A percentile compares a stretch with the other conserved stretches of the same genome.
Conservation (phyloP, 2,888 invertebrate species). For the Polylopha cassiicola region DNA sequence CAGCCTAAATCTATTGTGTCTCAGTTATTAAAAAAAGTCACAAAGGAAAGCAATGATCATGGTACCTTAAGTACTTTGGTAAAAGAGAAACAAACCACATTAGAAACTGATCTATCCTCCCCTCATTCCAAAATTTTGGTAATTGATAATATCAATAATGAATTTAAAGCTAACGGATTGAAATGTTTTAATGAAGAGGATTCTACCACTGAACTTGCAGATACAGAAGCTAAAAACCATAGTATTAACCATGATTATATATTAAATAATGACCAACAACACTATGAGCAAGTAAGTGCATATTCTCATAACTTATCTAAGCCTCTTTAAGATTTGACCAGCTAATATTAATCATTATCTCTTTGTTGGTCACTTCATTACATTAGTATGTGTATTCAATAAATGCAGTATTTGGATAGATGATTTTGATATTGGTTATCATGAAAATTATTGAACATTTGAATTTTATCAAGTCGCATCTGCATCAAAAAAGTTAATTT, state of each 20-base stretch:
- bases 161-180: too few relatives aligned
- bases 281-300: constrained; percentile 4
- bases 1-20: constrained; percentile 59
- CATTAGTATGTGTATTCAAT: too few relatives aligned
- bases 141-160: neutral
- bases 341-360: neutral
- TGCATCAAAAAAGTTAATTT: too few relatives aligned
- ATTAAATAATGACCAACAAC: neutral
- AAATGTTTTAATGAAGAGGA: too few relatives aligned
- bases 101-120: neutral
- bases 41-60: constrained; percentile 24
- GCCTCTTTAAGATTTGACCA: too few relatives aligned
- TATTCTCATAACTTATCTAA: neutral
- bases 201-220: constrained; percentile 2
- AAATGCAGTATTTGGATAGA: too few relatives aligned
- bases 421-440: too few relatives aligned
- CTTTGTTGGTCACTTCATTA: too few relatives aligned
- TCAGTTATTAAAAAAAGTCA: constrained; percentile 40
- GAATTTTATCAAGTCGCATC: too few relatives aligned
- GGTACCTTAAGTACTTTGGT: too few relatives aligned
- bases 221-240: constrained; percentile 1
- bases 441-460: too few relatives aligned
- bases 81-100: too few relatives aligned
- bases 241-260: neutral
- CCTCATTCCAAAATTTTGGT: neutral